Conservation (phyloP, 2,797 vertebrate species). For the Myotis vivesi region DNA sequence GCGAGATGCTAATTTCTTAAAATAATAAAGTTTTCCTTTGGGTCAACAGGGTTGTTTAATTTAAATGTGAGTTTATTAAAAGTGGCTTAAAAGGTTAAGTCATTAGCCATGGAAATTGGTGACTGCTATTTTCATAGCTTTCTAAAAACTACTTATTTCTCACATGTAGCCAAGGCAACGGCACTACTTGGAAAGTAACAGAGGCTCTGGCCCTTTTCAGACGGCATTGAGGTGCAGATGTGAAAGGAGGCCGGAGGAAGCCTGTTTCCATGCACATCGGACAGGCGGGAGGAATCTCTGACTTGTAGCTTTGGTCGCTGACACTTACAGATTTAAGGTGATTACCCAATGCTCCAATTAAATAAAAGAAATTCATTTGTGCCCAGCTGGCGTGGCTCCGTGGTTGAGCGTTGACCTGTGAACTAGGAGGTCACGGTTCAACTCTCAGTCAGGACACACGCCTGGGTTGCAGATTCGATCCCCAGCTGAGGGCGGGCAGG, state of each 20-base stretch:
- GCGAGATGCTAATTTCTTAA: conserved; percentile 43
- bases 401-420: too few relatives aligned
- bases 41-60: background rate
- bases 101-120: background rate
- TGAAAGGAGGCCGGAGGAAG: background rate
- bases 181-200: conserved; percentile 3
- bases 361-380: background rate
- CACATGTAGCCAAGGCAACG: background rate
- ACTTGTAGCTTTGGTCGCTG: background rate
- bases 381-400: too few relatives aligned
- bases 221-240: background rate
- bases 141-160: conserved; percentile 24
- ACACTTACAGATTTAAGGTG: background rate
- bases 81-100: conserved; percentile 33
- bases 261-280: background rate
- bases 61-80: conserved; percentile 34
- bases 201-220: background rate
- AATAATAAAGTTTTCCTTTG: conserved; percentile 43
- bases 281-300: background rate
- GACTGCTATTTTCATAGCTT: conserved; percentile 14
- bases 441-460: too few relatives aligned
- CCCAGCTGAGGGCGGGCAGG: too few relatives aligned
- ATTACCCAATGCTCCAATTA: background rate
- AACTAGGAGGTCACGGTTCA: too few relatives aligned
- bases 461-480: too few relatives aligned